A percentile compares a stretch with the other conserved stretches of the same genome.
Conservation (phyloP, 2,888 invertebrate species). For the Ypsolopha sequella region DNA sequence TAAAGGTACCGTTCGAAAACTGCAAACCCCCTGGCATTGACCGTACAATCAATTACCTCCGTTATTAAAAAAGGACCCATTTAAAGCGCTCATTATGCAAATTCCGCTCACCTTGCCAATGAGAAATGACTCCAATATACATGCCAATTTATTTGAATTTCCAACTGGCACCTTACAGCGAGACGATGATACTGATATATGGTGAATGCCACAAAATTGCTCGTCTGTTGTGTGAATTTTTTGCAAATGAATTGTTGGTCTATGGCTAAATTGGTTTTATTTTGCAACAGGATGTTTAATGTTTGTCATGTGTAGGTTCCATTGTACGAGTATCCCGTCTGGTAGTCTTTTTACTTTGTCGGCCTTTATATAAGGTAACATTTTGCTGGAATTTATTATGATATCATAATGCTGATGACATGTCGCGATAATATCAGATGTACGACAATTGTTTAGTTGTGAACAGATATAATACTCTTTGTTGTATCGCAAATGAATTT, state of each 20-base stretch:
- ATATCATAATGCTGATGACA: constrained; percentile 1
- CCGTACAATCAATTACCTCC: constrained; percentile 22
- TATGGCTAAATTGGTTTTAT: not conserved
- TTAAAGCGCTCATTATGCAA: constrained; percentile 41
- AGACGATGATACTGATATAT: not conserved
- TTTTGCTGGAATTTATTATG: constrained; percentile 1
- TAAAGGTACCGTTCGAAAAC: constrained; percentile 1
- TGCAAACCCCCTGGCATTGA: not conserved
- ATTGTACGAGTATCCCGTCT: not conserved
- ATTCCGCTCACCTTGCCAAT: constrained; percentile 18
- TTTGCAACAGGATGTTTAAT: constrained; percentile 1
- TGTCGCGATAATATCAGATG: not conserved
- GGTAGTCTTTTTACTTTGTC: not conserved
- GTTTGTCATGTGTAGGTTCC: not conserved
- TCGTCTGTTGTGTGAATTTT: not conserved
- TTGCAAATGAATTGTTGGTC: not conserved
- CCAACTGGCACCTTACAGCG: not conserved
- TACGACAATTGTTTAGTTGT: not conserved
- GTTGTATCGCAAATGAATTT: too few relatives aligned
- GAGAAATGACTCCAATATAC: constrained; percentile 25
- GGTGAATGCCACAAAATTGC: constrained; percentile 1
- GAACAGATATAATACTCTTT: too few relatives aligned
- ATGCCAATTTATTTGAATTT: constrained; percentile 26
- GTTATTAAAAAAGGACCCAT: constrained; percentile 26
- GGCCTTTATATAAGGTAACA: not conserved